Evolutionary conservation across 2,113 vertebrate species (phyloP).

Genomic region (Xiphias gladius): DNA sequence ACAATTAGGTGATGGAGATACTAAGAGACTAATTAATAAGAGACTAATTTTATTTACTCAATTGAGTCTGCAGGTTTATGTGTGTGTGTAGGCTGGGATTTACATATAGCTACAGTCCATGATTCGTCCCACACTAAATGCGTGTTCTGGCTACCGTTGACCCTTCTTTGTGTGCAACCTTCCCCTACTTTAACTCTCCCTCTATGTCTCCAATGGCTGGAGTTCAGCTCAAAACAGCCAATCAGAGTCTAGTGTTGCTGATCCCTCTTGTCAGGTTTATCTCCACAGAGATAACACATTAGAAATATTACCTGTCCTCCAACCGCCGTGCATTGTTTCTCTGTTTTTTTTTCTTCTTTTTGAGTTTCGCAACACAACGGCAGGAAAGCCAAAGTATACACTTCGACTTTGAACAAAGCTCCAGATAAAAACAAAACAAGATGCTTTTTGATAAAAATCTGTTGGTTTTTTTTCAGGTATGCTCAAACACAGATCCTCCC

Average conservation of each 20-base stretch:
- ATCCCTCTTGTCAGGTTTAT: constrained; percentile 50
- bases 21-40: too few relatives aligned
- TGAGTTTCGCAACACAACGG: constrained; percentile 31
- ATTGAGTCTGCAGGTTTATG: constrained; percentile 27
- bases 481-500: background rate
- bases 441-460: background rate
- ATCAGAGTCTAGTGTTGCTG: constrained; percentile 21
- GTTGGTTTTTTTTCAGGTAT: background rate
- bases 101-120: constrained; percentile 24
- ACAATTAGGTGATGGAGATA: constrained; percentile 23
- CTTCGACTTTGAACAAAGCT: background rate
- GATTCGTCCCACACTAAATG: constrained; percentile 34
- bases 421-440: constrained; percentile 23
- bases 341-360: background rate
- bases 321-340: constrained; percentile 37
- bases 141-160: constrained; percentile 53
- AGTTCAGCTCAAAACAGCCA: constrained; percentile 45
- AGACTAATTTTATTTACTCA: constrained; percentile 40
- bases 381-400: constrained; percentile 26
- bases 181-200: constrained; percentile 5
- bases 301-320: constrained; percentile 58
- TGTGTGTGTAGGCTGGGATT: constrained; percentile 50
- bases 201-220: constrained; percentile 7
- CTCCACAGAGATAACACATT: constrained; percentile 49
- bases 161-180: constrained; percentile 12